Base-by-base conservation (phyloP, 1,140 invertebrate genomes). In the Pseudoatta argentina region DNA sequence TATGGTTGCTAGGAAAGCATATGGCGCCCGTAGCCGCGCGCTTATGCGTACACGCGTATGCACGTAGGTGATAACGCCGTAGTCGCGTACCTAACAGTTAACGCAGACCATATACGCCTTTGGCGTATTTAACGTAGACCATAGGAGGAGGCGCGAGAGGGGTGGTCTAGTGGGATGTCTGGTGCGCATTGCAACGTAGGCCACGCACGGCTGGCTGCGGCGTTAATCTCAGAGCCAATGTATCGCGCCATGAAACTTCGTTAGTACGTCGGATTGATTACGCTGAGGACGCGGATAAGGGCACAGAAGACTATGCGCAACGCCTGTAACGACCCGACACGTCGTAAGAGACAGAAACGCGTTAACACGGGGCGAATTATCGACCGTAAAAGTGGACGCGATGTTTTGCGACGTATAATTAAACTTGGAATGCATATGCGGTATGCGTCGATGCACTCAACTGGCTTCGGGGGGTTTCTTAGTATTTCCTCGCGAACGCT, bases 221-320 rank as follows among this genome's bases (percentile, higher is more conserved):
- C 61, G 63, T 82, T 75, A 83, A 75, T 83, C 79, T 82, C 55
- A 24, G 1, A 51, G 55, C 44, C 69, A 34, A 83, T 75, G 79
- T 75, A 83, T 75, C 69, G 69, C 69, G 69, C 69, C 57, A 16
- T 61, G 69, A 83, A 89, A 85, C 79, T 89, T 90, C 27, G 39
- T 90, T 87, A 85, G 75, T 24, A 87, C 61, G 76, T 44, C 53
- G 63, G 57, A 90, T 90, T 89, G 86, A 89, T 87, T 87, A 73
- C 34, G 53, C 51, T 18, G 63, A 81, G 61, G 55, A 30, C 51
- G 55, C 8, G 55, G 64, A 57, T 61, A 59, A 67, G 39, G 44
- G 39, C 81, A 21, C 18, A 27, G 48, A 39, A 18, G 30, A n/a
- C 8, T 12, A 16, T 8, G 69, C 67, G 63, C 44, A 63, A 55